Evolutionary conservation across 2,113 vertebrate species (phyloP).

Genomic region (Paradoxurus hermaphroditus): DNA sequence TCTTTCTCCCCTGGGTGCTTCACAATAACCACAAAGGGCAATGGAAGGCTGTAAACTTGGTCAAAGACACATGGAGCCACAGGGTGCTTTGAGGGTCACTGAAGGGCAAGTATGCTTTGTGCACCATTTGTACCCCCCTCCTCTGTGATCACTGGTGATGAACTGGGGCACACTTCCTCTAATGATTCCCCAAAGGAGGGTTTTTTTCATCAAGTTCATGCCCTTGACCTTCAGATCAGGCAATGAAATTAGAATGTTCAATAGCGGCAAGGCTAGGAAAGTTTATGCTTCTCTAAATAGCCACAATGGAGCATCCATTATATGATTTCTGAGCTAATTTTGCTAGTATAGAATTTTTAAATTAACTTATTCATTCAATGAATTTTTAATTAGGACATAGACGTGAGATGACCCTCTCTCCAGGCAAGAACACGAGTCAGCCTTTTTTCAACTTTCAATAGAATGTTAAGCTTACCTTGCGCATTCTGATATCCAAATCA

Average conservation of each 20-base stretch:
- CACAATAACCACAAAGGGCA: conserved; percentile 33
- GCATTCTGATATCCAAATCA: conserved; percentile 6
- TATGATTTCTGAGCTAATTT: conserved; percentile 37
- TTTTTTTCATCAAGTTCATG: conserved; percentile 44
- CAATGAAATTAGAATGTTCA: conserved; percentile 61
- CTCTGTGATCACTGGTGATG: conserved; percentile 55
- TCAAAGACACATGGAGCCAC: conserved; percentile 53
- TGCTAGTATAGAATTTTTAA: conserved; percentile 50
- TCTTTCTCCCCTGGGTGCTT: conserved; percentile 50
- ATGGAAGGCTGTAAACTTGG: conserved; percentile 61
- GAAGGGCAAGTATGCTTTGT: conserved; percentile 69
- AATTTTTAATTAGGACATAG: conserved; percentile 60
- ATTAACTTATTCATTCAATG: conserved; percentile 17
- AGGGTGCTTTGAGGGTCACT: conserved; percentile 66
- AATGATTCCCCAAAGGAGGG: conserved; percentile 50
- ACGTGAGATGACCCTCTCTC: neutral
- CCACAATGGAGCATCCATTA: neutral
- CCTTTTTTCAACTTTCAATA: neutral
- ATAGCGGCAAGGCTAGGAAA: conserved; percentile 31
- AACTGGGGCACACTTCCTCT: conserved; percentile 65
- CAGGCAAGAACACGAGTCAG: neutral
- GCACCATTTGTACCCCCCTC: conserved; percentile 34
- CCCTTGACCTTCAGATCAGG: conserved; percentile 69
- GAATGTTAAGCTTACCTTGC: neutral
- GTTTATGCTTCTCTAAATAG: conserved; percentile 40